A percentile compares a stretch with the other conserved stretches of the same genome.
Evolutionary conservation across 1,140 invertebrate species (phyloP).

Genomic region (Lepidurus packardi): DNA sequence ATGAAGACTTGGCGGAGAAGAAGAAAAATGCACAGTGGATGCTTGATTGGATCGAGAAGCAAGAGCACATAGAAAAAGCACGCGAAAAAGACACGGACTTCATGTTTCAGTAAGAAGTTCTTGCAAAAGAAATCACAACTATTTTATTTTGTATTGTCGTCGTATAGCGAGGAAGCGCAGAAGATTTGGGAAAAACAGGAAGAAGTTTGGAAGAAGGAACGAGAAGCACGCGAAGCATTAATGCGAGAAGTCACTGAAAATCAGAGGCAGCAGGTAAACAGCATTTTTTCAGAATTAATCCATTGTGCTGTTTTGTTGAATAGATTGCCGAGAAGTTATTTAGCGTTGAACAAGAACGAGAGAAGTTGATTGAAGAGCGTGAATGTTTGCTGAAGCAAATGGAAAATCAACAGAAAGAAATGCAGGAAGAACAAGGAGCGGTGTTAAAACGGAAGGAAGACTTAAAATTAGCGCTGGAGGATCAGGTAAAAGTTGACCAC

Average conservation of each 20-base stretch:
- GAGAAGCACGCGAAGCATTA: conserved; percentile 8
- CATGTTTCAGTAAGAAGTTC: background rate
- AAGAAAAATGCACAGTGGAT: conserved; percentile 1
- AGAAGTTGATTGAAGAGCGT: background rate
- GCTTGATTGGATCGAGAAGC: conserved; percentile 1
- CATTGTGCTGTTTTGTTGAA: background rate
- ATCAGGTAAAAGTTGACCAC: background rate
- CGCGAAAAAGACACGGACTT: background rate
- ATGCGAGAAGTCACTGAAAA: conserved; percentile 2
- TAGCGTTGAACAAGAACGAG: background rate
- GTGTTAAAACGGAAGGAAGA: background rate
- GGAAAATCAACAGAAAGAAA: background rate
- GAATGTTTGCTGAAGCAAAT: background rate
- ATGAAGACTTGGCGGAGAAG: background rate
- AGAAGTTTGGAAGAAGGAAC: conserved; percentile 3
- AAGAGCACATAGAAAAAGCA: background rate
- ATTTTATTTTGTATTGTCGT: background rate
- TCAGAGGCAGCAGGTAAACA: background rate
- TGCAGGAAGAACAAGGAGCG: background rate
- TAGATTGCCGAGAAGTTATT: background rate
- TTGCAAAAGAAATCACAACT: background rate
- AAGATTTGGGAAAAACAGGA: background rate
- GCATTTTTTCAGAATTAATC: background rate
- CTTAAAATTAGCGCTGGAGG: background rate
- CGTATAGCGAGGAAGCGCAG: background rate